Conservation (phyloP, 2,113 vertebrate species). For the Scomber japonicus region DNA sequence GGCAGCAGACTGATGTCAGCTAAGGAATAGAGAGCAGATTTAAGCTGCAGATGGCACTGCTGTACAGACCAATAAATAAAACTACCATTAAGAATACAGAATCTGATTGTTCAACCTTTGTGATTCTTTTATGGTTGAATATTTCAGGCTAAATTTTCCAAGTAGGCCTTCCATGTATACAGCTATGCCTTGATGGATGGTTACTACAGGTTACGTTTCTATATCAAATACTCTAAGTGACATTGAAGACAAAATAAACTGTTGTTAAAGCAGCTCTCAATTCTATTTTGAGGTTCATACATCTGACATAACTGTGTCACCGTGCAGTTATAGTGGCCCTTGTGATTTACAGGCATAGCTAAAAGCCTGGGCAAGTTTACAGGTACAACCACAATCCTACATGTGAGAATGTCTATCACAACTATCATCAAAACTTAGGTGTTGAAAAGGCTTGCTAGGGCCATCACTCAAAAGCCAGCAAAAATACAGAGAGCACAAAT, state of each 20-base stretch:
- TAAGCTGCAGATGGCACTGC: slow-evolving; percentile 47
- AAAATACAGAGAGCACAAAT: slow-evolving; percentile 64
- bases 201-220: background rate
- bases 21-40: slow-evolving; percentile 7
- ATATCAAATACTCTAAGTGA: background rate
- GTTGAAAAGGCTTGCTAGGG: slow-evolving; percentile 5
- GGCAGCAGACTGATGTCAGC: background rate
- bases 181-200: background rate
- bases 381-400: slow-evolving; percentile 19
- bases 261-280: slow-evolving; percentile 7
- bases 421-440: slow-evolving; percentile 18
- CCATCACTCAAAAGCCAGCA: slow-evolving; percentile 55
- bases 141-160: background rate
- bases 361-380: slow-evolving; percentile 16
- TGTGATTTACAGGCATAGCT: slow-evolving; percentile 18
- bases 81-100: background rate
- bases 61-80: slow-evolving; percentile 3
- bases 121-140: background rate
- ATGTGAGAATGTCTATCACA: background rate
- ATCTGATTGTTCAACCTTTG: background rate
- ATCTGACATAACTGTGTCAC: slow-evolving; percentile 3
- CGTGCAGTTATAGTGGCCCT: background rate
- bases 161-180: background rate
- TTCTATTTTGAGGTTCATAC: slow-evolving; percentile 10
- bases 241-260: background rate